Conservation (phyloP, 2,113 vertebrate genomes). For the Oreocharis arfaki region DNA sequence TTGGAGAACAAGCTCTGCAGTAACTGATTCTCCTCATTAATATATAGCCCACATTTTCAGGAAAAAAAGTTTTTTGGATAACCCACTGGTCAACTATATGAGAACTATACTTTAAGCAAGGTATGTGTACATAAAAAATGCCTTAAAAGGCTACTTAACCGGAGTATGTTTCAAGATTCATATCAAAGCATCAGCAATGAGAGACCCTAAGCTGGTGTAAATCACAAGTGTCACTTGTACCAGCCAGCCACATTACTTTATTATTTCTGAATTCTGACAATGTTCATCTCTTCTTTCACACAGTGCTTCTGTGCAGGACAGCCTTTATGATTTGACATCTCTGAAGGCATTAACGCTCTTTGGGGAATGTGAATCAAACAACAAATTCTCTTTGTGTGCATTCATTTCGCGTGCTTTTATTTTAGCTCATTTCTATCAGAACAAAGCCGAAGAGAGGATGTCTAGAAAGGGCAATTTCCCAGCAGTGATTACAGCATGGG, state of each 20-base stretch:
- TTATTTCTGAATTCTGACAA: conserved; percentile 5
- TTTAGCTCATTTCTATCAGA: background rate
- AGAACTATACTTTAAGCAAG: background rate
- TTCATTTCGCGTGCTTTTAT: background rate
- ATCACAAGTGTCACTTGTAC: background rate
- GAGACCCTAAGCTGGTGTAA: background rate
- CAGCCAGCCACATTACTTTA: background rate
- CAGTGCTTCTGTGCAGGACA: background rate
- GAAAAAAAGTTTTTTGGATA: background rate
- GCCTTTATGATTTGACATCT: background rate
- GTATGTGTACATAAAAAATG: background rate
- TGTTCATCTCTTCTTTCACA: background rate
- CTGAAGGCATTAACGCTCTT: background rate
- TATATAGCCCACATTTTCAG: background rate
- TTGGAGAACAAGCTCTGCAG: background rate
- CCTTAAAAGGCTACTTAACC: background rate
- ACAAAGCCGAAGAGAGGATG: background rate
- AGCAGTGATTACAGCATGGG: background rate
- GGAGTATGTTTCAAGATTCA: background rate
- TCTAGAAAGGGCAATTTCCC: background rate
- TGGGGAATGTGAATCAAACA: background rate
- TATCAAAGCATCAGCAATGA: background rate
- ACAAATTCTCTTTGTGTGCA: background rate
- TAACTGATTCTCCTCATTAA: background rate
- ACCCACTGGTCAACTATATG: background rate